Conservation (phyloP, 1,140 invertebrate species). For the Stegodyphus mimosarum region DNA sequence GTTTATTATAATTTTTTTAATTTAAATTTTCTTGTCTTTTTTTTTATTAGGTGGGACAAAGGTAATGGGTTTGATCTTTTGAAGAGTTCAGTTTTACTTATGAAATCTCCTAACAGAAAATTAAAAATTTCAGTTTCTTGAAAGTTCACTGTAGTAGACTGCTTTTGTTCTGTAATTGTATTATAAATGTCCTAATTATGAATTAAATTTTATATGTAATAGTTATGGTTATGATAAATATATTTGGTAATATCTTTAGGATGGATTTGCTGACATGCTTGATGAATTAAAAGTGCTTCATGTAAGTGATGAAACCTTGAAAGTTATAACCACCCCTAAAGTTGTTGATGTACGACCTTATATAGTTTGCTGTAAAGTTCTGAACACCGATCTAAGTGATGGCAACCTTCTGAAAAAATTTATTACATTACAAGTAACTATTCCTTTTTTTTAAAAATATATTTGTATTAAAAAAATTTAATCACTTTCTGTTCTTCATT, state of each 20-base stretch:
- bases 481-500: background rate
- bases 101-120: too few species aligned
- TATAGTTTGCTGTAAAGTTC: constrained; percentile 80
- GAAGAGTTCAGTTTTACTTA: too few species aligned
- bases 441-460: background rate
- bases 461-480: background rate
- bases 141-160: too few species aligned
- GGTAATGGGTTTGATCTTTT: too few species aligned
- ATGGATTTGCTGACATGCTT: constrained; percentile 10
- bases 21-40: too few species aligned
- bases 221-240: background rate
- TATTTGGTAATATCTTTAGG: too few species aligned
- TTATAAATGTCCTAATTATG: background rate
- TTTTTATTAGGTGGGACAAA: too few species aligned
- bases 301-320: constrained; percentile 71
- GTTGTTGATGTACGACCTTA: constrained; percentile 76
- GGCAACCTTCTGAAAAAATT: constrained; percentile 80
- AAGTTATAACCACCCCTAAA: constrained; percentile 72
- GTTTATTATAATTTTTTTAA: too few species aligned
- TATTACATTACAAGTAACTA: constrained; percentile 77
- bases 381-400: constrained; percentile 74
- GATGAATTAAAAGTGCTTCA: constrained; percentile 71
- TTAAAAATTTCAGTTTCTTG: too few species aligned
- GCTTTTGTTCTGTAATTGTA: background rate
- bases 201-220: constrained; percentile 3